These are phyloP conservation scores for Prionailurus viverrinus DNA, from an alignment of 2,113 vertebrate species.

Conservation along the genomic window DNA sequence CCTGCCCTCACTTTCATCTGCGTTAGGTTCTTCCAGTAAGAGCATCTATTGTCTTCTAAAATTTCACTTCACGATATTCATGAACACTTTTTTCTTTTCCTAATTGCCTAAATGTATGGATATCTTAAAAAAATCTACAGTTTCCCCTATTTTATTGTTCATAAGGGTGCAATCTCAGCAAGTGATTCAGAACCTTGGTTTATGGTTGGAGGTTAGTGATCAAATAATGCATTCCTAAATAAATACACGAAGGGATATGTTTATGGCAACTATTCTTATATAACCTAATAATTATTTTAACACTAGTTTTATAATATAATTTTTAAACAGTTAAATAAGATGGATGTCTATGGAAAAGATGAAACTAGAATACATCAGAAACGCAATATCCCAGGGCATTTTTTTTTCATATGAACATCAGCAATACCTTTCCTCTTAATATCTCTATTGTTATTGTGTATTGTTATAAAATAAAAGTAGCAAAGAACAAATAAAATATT, in stretches of 20 bases:
- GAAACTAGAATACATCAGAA: background rate
- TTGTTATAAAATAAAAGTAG: background rate
- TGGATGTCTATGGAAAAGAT: background rate
- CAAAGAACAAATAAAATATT: background rate
- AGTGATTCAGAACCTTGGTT: background rate
- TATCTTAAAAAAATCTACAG: background rate
- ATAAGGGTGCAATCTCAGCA: background rate
- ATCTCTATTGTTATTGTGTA: background rate
- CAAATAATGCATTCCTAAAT: background rate
- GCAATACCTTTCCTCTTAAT: background rate
- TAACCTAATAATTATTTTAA: background rate
- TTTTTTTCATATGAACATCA: background rate
- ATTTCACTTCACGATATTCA: background rate
- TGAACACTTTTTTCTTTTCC: background rate
- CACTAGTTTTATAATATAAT: background rate
- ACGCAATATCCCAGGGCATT: background rate
- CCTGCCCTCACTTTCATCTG: background rate
- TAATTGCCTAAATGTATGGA: background rate
- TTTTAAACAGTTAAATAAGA: background rate
- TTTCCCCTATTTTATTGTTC: background rate
- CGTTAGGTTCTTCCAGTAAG: background rate
- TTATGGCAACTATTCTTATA: background rate
- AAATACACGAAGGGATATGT: background rate
- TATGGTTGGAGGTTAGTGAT: background rate
- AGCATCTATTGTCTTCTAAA: background rate